Conservation (phyloP, 2,113 vertebrate genomes). For the Phoxinus phoxinus region DNA sequence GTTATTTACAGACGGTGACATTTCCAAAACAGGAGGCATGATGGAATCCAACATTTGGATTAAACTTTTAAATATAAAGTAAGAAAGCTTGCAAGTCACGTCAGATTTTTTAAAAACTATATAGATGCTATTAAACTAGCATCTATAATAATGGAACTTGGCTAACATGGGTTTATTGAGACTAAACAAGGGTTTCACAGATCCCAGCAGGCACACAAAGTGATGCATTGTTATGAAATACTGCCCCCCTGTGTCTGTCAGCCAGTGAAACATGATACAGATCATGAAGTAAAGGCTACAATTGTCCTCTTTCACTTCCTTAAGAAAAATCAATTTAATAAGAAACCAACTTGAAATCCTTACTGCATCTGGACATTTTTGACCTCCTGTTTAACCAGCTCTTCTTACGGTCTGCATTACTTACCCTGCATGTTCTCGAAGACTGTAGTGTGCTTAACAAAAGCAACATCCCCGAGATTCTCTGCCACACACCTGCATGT, state of each 20-base stretch:
- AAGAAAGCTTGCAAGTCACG: background rate
- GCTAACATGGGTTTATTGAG: background rate
- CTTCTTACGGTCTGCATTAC: constrained; percentile 40
- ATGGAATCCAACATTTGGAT: background rate
- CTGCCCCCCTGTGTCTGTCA: constrained; percentile 70
- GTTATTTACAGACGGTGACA: background rate
- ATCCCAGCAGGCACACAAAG: background rate
- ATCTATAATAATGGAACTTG: constrained; percentile 30
- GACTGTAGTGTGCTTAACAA: constrained; percentile 80
- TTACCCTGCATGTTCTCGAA: constrained; percentile 78
- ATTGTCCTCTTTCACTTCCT: constrained; percentile 5
- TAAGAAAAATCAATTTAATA: constrained; percentile 20
- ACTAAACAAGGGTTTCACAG: constrained; percentile 24
- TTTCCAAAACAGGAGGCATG: background rate
- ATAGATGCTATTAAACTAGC: background rate
- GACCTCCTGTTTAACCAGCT: background rate
- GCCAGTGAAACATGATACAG: constrained; percentile 1
- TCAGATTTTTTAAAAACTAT: background rate
- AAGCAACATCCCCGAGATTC: constrained; percentile 81
- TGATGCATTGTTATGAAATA: constrained; percentile 58
- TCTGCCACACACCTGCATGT: constrained; percentile 78
- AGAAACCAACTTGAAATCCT: background rate
- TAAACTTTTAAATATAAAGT: background rate
- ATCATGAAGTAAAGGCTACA: constrained; percentile 4
- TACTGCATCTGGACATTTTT: background rate